Base-by-base conservation (phyloP, 2,888 invertebrate genomes). In the Cartodere bifasciata region DNA sequence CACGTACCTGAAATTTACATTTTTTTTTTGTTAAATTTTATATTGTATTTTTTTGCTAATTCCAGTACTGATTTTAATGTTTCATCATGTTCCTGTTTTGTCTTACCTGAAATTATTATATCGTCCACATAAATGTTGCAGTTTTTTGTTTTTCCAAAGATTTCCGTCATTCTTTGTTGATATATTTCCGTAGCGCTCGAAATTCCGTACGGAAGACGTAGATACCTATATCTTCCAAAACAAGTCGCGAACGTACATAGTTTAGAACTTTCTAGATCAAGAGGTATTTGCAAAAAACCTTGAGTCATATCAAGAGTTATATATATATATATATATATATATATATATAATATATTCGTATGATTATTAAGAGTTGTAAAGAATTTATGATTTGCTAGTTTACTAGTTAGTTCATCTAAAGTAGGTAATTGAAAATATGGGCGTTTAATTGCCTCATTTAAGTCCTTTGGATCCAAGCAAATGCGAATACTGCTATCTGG, bases 91-190 rank as follows among this genome's bases (percentile, higher is more conserved):
- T 49, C 42, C 32, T 39, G 6, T 31, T 34, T 16, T 14, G 17
- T 29, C 31, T 23, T 37, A 7, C 42, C 46, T 28, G 34, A 47
- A 4, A 50, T 28, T 13, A 50, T 24, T 4, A 51, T 29, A 35
- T 51, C 48, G 39, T 50, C 48, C 16, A 50, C 37, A 33, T 37
- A 37, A n/a, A n/a, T n/a, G n/a, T n/a, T n/a, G n/a, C n/a, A n/a
- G n/a, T n/a, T n/a, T n/a, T n/a, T n/a, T n/a, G n/a, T n/a, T n/a
- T n/a, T n/a, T n/a, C n/a, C n/a, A n/a, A n/a, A n/a, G n/a, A n/a
- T n/a, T n/a, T n/a, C n/a, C n/a, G n/a, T n/a, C n/a, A n/a, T n/a
- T n/a, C n/a, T n/a, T n/a, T n/a, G n/a, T 17, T 47, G 45, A 35
- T 45, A 49, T 9, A 43, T 33, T 39, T 49, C 48, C 11, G 47